Evolutionary conservation across 2,113 vertebrate species (phyloP).

Genomic region (Coregonus clupeaformis): DNA sequence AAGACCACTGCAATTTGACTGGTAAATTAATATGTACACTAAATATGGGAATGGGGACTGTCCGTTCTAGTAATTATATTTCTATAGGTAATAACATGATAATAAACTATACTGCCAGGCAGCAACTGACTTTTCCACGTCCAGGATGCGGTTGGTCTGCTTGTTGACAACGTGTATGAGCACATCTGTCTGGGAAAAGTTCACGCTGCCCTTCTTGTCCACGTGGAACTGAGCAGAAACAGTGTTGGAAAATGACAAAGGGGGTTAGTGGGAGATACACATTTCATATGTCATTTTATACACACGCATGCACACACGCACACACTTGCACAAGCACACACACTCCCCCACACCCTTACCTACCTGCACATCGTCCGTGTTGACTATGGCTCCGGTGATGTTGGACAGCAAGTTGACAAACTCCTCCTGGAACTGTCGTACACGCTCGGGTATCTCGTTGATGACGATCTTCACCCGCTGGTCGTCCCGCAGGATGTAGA

Average conservation of each 20-base stretch:
- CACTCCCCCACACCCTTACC: not conserved
- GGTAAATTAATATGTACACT: too few relatives aligned
- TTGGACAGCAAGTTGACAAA: conserved; percentile 92
- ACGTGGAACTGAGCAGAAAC: conserved; percentile 84
- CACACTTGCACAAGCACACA: not conserved
- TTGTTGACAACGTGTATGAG: conserved; percentile 96
- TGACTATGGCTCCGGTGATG: conserved; percentile 96
- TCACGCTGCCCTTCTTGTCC: conserved; percentile 92
- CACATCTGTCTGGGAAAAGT: conserved; percentile 91
- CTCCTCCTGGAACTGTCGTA: conserved; percentile 90
- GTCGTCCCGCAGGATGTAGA: conserved; percentile 95
- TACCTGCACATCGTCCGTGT: conserved; percentile 94
- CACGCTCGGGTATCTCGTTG: conserved; percentile 91
- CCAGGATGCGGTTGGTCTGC: conserved; percentile 93
- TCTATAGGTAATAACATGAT: too few relatives aligned
- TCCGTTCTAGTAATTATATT: too few relatives aligned
- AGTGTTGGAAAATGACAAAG: not conserved
- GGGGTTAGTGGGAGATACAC: not conserved
- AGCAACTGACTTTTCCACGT: conserved; percentile 83
- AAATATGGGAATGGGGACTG: too few relatives aligned
- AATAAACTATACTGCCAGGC: not conserved
- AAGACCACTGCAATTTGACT: too few relatives aligned
- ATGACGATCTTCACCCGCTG: conserved; percentile 97
- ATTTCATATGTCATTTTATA: not conserved
- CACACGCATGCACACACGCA: not conserved